phyloP scores from a whole-genome alignment of 2,113 vertebrate species.

The Nannobrachium achirus region DNA sequence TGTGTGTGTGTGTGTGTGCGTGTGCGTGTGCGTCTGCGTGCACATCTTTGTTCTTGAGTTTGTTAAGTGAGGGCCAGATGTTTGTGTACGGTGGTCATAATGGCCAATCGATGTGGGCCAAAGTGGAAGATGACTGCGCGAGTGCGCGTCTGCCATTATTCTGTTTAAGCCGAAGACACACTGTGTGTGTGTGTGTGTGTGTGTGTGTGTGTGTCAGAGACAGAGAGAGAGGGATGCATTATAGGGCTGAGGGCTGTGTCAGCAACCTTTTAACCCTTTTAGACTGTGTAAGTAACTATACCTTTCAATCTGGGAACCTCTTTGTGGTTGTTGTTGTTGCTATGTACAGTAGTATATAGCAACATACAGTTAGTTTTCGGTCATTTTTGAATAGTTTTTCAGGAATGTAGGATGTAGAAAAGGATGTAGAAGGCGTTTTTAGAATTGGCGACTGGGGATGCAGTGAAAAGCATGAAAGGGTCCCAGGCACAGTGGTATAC shows the following conservation, averaged over 20 bases:
- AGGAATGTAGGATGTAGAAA: no score
- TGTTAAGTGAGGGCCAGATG: constrained; percentile 19
- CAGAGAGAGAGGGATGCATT: background rate
- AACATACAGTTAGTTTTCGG: no score
- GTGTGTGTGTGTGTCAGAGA: background rate
- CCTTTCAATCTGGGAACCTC: no score
- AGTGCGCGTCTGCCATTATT: constrained; percentile 5
- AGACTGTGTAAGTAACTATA: no score
- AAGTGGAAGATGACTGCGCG: constrained; percentile 41
- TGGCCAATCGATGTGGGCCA: constrained; percentile 40
- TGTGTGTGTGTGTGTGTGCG: background rate
- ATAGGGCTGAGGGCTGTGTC: background rate
- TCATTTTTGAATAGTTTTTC: no score
- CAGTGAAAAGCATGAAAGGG: no score
- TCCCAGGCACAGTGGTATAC: no score
- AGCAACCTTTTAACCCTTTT: constrained; percentile 8
- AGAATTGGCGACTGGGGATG: no score
- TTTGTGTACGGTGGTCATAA: constrained; percentile 14
- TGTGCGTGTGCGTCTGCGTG: background rate
- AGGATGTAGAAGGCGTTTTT: background rate
- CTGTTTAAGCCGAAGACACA: background rate
- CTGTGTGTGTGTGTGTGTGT: background rate
- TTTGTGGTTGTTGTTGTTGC: no score
- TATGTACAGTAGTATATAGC: no score
- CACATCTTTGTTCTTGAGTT: background rate